phyloP scores from a whole-genome alignment of 1,140 invertebrate species.

The Pantala flavescens region DNA sequence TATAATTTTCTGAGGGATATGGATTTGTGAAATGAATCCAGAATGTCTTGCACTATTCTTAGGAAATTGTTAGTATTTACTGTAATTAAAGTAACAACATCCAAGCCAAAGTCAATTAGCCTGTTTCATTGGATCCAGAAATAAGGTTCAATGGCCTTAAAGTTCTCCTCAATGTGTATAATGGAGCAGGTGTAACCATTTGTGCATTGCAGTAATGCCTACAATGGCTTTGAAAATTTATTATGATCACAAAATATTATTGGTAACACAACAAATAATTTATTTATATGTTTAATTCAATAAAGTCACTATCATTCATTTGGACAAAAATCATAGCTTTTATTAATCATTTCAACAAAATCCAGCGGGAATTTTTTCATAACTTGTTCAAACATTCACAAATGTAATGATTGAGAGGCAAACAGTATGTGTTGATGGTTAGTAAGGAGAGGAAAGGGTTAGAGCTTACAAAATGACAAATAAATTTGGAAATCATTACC shows the following conservation, averaged over 20 bases:
- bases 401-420: slow-evolving; percentile 2
- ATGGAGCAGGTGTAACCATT: background rate
- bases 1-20: background rate
- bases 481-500: background rate
- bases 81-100: background rate
- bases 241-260: background rate
- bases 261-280: background rate
- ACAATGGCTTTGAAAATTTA: background rate
- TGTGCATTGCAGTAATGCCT: background rate
- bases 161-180: background rate
- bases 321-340: slow-evolving; percentile 10
- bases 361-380: slow-evolving; percentile 5
- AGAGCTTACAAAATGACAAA: background rate
- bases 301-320: background rate
- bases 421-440: slow-evolving; percentile 1
- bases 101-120: background rate
- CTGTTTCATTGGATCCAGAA: background rate
- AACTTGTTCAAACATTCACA: slow-evolving; percentile 3
- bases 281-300: background rate
- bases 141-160: background rate
- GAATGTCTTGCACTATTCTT: background rate
- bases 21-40: background rate
- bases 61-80: background rate
- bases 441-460: background rate
- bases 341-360: slow-evolving; percentile 8